Conservation (phyloP, 2,113 vertebrate genomes). For the Mystacornis crossleyi region DNA sequence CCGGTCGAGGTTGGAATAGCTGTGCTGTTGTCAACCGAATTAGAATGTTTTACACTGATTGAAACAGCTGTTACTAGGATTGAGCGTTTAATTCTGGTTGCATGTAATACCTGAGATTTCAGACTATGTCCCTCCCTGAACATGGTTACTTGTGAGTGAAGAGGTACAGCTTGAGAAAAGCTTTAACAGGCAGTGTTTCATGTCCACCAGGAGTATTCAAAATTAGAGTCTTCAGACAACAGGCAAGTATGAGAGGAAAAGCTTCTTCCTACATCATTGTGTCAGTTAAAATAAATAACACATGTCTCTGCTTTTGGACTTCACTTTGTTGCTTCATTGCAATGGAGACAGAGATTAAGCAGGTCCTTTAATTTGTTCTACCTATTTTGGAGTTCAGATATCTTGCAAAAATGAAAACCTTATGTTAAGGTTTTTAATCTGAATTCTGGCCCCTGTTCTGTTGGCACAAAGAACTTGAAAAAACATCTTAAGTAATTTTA, state of each 20-base stretch:
- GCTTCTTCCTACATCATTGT: not conserved
- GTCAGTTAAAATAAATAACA: not conserved
- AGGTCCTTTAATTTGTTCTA: not conserved
- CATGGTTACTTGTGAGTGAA: not conserved
- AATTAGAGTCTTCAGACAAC: not conserved
- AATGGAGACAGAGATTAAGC: not conserved
- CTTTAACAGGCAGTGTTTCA: not conserved
- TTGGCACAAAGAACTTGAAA: not conserved
- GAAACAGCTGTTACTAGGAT: not conserved
- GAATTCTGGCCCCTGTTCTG: not conserved
- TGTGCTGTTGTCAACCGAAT: fast-evolving
- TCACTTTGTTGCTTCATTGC: not conserved
- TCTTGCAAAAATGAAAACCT: not conserved
- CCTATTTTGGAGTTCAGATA: not conserved
- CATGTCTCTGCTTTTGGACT: not conserved
- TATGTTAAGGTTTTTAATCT: not conserved
- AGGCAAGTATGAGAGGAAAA: not conserved
- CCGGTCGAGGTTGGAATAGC: fast-evolving
- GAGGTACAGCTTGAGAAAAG: not conserved
- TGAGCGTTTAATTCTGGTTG: not conserved
- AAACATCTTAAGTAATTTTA: not conserved
- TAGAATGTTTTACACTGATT: not conserved
- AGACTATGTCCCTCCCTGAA: not conserved
- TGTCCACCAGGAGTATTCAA: not conserved
- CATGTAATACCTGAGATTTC: not conserved